Base-by-base conservation (phyloP, 2,888 invertebrate genomes). In the Hoplodrina ambigua region DNA sequence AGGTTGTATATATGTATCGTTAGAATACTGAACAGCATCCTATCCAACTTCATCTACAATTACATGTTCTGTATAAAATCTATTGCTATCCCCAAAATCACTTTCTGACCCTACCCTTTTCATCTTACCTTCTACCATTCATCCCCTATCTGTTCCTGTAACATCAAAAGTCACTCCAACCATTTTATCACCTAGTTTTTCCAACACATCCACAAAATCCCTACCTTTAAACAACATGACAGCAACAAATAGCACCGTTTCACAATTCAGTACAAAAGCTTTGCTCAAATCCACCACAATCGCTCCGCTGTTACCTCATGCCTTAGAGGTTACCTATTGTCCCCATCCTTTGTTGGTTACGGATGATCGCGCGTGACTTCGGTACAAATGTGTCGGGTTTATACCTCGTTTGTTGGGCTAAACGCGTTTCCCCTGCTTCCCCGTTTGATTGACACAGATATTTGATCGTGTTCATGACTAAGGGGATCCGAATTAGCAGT, bases 321-420 rank as follows among this genome's bases (percentile, higher is more conserved):
- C 81, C 81, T 78, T 78, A 68, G 69, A 72, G 76, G 73, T 73
- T 68, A 68, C 75, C 83, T 80, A 69, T 83, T 80, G 83, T 84
- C 82, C 72, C 68, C 68, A 53, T 89, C 90, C 90, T 92, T 93
- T 92, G 93, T 92, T 88, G 93, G 92, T 89, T 90, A 91, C 90
- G 90, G 92, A 91, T 92, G 93, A 91, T 88, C 89, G 92, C 90
- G 87, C 94, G 94, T 94, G 94, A 91, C 92, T 88, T 75, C 87
- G 80, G 82, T 93, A 90, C 92, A 88, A 93, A 94, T 90, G 89
- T 84, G 81, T 87, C 84, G 83, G 89, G 89, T 89, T 91, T 90
- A 89, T 86, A 85, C 85, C 84, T 85, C 87, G 91, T 90, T 91
- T 90, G 91, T 91, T 86, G 88, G 75, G 77, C 86, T 89, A 89